phyloP scores from a whole-genome alignment of 2,113 vertebrate genomes.

The Hystrix cristata region DNA sequence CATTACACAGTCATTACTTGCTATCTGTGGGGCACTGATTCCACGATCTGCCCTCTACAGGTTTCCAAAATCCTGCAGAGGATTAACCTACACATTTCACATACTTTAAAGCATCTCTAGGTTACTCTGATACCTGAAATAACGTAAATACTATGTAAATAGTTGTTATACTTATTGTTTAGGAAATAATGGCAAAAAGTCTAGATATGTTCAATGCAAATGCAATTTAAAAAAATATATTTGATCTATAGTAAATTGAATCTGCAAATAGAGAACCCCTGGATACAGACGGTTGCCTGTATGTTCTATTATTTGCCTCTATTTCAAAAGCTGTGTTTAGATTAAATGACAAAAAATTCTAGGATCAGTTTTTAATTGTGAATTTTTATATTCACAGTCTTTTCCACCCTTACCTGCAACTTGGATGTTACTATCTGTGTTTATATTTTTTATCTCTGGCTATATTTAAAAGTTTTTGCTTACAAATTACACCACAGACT shows the following conservation, averaged over 20 bases:
- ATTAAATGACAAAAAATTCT: not conserved
- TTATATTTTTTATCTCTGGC: not conserved
- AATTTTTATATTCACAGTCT: not conserved
- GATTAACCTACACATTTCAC: not conserved
- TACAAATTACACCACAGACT: not conserved
- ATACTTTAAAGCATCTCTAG: not conserved
- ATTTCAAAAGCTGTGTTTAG: constrained; percentile 41
- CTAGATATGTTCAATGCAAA: not conserved
- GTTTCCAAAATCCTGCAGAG: not conserved
- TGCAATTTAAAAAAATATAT: not conserved
- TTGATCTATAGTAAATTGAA: not conserved
- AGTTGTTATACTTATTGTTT: not conserved
- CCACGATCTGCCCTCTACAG: not conserved
- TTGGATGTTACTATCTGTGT: not conserved
- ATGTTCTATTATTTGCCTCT: not conserved
- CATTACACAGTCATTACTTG: not conserved
- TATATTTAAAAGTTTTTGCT: constrained; percentile 16
- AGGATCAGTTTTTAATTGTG: constrained; percentile 18
- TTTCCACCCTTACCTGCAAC: not conserved
- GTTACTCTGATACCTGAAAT: not conserved
- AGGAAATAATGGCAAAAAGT: not conserved
- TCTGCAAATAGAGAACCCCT: not conserved
- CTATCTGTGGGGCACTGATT: not conserved
- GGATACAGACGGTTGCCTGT: not conserved
- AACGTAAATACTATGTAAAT: not conserved